Evolutionary conservation across 2,113 vertebrate species (phyloP), one percentile per base, ranked within the genome.

Genomic region (Hucho hucho): DNA sequence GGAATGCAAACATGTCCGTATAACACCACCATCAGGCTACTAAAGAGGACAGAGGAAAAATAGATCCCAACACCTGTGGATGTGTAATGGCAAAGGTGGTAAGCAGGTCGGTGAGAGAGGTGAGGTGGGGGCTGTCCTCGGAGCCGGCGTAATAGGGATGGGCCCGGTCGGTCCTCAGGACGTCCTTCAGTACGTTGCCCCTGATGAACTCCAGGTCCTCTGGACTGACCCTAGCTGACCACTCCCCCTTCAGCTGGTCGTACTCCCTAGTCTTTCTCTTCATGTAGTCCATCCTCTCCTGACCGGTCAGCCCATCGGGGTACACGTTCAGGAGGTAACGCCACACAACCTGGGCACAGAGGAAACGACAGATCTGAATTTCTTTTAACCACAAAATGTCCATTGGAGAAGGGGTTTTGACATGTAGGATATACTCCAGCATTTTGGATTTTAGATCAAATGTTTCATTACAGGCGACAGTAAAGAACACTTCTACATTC

Each of bases 1-100:
- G 16, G 4, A 53, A 53, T 53, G 49, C 49, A 18, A 18, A 49
- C 47, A 49, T 37, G 37, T 37, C 37, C 37, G 37, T 43, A 37
- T 37, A 37, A 37, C 7, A 7, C 7, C 37, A 37, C 37, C 6
- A 32, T 6, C 7, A 43, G 37, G 37, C 37, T 43, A 43, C 37
- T 9, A 43, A 43, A 43, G 7, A 43, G 37, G 37, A 43, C 2
- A 11, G 37, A 11, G 2, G 9, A 24, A 1, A 0, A 9, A 70
- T 43, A 72, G 1, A 3, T 12, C 22, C n/a, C 4, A 77, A 14
- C 68, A 98, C 93, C 85, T 96, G 95, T 0, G 97, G 97, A 80
- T 98, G 97, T 32, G 94, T 97, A 80, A 98, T 90, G 0, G 97
- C 97, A 0, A 96, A 98, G 0, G 97, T 96, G 68, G 95, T 97